Conservation (phyloP, 2,113 vertebrate species). For the Myxocyprinus asiaticus region DNA sequence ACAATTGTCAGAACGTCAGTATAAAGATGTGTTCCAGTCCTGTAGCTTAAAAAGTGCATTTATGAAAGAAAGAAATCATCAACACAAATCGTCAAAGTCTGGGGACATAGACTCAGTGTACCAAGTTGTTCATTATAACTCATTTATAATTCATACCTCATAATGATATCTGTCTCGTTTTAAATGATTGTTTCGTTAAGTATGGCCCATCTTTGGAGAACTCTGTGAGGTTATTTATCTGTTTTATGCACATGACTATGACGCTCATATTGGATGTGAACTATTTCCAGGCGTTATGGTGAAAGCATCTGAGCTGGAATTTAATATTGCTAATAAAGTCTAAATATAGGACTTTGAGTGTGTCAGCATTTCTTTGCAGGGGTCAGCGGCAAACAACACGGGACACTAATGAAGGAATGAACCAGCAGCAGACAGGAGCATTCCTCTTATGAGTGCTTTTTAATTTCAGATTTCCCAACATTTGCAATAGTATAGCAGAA, state of each 20-base stretch:
- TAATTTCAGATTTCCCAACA: conserved; percentile 3
- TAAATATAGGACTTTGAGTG: conserved; percentile 68
- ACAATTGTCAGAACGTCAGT: not conserved
- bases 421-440: not conserved
- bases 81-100: not conserved
- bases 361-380: conserved; percentile 54
- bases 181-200: not conserved
- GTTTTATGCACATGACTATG: conserved; percentile 22
- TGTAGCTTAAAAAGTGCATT: not conserved
- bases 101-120: not conserved
- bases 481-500: not conserved
- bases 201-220: not conserved
- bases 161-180: conserved; percentile 1
- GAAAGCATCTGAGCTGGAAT: conserved; percentile 66
- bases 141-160: conserved; percentile 20
- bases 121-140: not conserved
- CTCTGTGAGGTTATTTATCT: not conserved
- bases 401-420: not conserved
- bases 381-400: conserved; percentile 53
- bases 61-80: not conserved
- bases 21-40: too few relatives aligned
- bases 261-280: conserved; percentile 27
- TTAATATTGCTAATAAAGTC: conserved; percentile 74
- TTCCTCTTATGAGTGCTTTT: not conserved
- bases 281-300: conserved; percentile 59